Conservation (phyloP, 2,888 invertebrate genomes). For the Aradus depressus region DNA sequence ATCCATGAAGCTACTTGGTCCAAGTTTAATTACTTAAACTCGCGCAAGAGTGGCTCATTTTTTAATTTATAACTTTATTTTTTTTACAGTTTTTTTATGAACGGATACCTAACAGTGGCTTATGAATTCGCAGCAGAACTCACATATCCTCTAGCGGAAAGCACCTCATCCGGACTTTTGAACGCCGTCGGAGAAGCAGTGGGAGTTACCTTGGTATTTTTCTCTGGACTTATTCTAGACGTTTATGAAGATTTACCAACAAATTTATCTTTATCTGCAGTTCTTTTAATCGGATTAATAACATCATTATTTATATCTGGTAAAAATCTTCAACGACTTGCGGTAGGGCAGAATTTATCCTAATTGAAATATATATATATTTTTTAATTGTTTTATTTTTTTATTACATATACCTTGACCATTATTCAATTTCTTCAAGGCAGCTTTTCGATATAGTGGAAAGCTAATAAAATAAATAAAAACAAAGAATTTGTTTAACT, state of each 20-base stretch:
- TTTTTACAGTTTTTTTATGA: constrained; percentile 31
- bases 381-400: no score
- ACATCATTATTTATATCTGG: constrained; percentile 16
- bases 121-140: constrained; percentile 34
- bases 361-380: no score
- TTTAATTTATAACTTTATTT: no score
- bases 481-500: no score
- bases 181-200: constrained; percentile 32
- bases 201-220: constrained; percentile 30
- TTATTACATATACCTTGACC: no score
- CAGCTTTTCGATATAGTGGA: no score
- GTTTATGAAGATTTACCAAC: constrained; percentile 11
- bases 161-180: constrained; percentile 33
- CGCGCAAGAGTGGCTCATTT: no score
- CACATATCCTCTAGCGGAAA: constrained; percentile 33
- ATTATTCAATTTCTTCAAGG: no score
- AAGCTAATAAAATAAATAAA: no score
- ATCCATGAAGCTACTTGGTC: no score
- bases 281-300: constrained; percentile 17
- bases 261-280: constrained; percentile 15
- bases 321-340: constrained; percentile 8
- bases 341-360: constrained; percentile 6
- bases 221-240: constrained; percentile 24
- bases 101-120: constrained; percentile 33
- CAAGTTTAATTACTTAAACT: no score